These are phyloP conservation scores for Brachirus orientalis DNA, from an alignment of 2,113 vertebrate genomes.

Conservation along the genomic window DNA sequence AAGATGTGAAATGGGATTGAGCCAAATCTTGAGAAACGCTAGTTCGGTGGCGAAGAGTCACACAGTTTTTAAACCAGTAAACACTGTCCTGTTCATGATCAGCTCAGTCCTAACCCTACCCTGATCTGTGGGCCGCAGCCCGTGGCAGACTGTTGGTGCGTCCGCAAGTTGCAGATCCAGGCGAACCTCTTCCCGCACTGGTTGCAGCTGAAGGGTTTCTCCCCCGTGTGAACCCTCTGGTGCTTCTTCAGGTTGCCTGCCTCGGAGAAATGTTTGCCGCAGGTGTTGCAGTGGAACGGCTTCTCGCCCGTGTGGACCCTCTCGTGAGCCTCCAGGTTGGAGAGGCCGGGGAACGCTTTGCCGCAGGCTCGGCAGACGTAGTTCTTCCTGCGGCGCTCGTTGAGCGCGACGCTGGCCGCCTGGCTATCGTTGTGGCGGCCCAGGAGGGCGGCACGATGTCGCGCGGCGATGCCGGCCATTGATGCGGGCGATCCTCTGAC, in stretches of 20 bases:
- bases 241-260: constrained; percentile 82
- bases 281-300: constrained; percentile 74
- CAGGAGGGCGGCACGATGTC: constrained; percentile 10
- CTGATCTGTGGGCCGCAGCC: constrained; percentile 51
- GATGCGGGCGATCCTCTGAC: constrained; percentile 1
- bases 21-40: too few relatives aligned
- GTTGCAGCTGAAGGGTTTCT: constrained; percentile 76
- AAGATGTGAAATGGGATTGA: too few relatives aligned
- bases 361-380: constrained; percentile 74
- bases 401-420: rapidly evolving
- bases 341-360: constrained; percentile 73
- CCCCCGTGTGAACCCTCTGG: constrained; percentile 79
- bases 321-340: constrained; percentile 76
- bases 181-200: constrained; percentile 77
- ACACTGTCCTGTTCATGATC: background rate
- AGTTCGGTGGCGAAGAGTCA: too few relatives aligned
- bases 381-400: constrained; percentile 53
- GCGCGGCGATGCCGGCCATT: background rate
- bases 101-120: constrained; percentile 8
- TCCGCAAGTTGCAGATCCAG: constrained; percentile 80
- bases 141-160: constrained; percentile 74
- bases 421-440: background rate
- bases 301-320: constrained; percentile 81
- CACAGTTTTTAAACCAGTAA: too few relatives aligned
- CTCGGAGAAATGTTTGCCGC: constrained; percentile 78